Evolutionary conservation across 2,888 invertebrate genomes (phyloP), one percentile per base, ranked within the genome.

Genomic region (Penaeus monodon): DNA sequence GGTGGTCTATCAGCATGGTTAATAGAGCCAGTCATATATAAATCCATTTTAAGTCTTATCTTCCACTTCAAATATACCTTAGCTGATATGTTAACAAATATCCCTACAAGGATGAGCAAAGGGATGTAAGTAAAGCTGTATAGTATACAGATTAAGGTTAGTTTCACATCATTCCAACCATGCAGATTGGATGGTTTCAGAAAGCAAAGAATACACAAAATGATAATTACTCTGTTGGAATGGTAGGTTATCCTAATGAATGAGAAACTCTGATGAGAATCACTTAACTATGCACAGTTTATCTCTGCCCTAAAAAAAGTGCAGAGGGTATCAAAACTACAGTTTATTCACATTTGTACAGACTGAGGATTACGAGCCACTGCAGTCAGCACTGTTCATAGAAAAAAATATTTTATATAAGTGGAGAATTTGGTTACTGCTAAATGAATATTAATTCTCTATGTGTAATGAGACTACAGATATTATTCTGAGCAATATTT

Each of bases 101-200:
- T 24, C 76, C 83, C 74, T 83, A 83, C 83, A 76, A 65, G 76
- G 76, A 76, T 14, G 33, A 63, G 76, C 65, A 20, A 79, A 80
- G 44, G 85, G 85, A 38, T 64, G 22, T 64, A 74, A 80, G 70
- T 64, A 63, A n/a, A n/a, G 65, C 65, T 79, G 85, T 74, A 80
- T 85, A 85, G 44, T 80, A 57, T 81, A 70, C 81, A 81, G 57
- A 68, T 49, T 44, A n/a, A 85, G 85, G 80, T 80, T 65, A 74
- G 70, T 38, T 80, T 80, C 77, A 77, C 64, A 29, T 80, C 65
- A 85, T 63, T 78, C 70, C 44, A 85, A 80, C 49, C 85, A 85
- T 85, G 85, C 85, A 80, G 73, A 80, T 79, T 57, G 57, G 80
- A 74, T 80, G 63, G 73, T 70, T 63, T 82, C 73, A 63, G 22